Base-by-base conservation (phyloP, 2,113 vertebrate genomes). In the Corvus cornix region DNA sequence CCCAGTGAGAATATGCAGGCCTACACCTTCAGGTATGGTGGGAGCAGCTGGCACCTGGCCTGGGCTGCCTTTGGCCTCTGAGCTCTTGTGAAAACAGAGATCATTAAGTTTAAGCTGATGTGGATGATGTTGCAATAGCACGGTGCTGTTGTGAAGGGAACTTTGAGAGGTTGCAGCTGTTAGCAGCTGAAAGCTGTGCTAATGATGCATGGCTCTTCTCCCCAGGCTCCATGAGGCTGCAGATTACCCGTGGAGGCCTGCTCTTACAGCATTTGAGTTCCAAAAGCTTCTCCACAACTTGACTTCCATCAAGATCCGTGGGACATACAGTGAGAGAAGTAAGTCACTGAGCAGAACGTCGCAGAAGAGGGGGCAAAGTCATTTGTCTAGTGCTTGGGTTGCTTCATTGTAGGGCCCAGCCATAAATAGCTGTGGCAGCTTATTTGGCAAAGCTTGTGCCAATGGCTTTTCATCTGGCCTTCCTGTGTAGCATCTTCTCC, bases 211-310 rank as follows among this genome's bases (percentile, higher is more conserved):
- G 52, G 8, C 55, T 78, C 13, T 94, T 94, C 58, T 89, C 62
- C 20, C 7, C 84, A 99, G 99, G 97, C 98, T 99, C 35, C 99
- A 99, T 3, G 98, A 99, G 95, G 98, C 98, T 72, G 97, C 99
- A 2, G 99, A 99, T 92, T 99, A 99, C 73, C 98, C 99, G 0
- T 99, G 99, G 99, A 98, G 98, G 80, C 99, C 99, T 21, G n/a
- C 96, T 69, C 97, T 99, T 73, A 97, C 97, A 0, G 98, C 99
- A 31, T 98, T 98, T 2, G 98, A 99, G 59, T 99, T 99, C 98
- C 99, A 99, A 98, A 99, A 99, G 86, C 98, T 99, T 93, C 98
- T 99, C 17, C 98, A 99, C 90, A 99, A 99, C 73, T 98, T 99
- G 96, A 99, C 99, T 4, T 97, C 99, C 75, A 96, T 99, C 94